phyloP scores from a whole-genome alignment of 2,113 vertebrate genomes.

The Ochotona curzoniae region DNA sequence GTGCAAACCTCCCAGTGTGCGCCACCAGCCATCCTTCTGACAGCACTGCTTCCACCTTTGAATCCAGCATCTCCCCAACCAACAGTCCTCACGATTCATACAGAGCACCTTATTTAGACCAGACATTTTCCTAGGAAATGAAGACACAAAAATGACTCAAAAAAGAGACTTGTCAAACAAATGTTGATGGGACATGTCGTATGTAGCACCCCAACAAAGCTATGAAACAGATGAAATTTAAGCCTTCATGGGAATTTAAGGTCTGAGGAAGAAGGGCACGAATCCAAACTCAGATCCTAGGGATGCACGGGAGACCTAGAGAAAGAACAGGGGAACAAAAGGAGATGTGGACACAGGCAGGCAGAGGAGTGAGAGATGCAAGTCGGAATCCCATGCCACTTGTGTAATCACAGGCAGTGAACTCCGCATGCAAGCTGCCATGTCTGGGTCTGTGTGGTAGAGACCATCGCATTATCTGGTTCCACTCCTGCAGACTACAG shows the following conservation, averaged over 20 bases:
- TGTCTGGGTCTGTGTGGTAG: background rate
- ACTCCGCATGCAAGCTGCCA: background rate
- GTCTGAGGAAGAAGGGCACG: background rate
- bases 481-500: rapidly evolving
- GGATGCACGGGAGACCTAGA: background rate
- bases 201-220: background rate
- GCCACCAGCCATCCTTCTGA: background rate
- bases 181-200: background rate
- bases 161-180: background rate
- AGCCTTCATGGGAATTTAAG: background rate
- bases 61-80: background rate
- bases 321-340: background rate
- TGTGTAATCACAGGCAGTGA: background rate
- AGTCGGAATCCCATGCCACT: background rate
- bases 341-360: background rate
- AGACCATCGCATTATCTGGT: rapidly evolving
- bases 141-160: background rate
- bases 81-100: background rate
- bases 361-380: background rate
- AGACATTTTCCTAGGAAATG: background rate
- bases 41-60: no score
- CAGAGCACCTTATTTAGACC: background rate
- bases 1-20: background rate
- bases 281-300: background rate
- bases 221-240: background rate